These are phyloP conservation scores for Anguilla anguilla DNA, from an alignment of 2,797 vertebrate species.

Conservation along the genomic window DNA sequence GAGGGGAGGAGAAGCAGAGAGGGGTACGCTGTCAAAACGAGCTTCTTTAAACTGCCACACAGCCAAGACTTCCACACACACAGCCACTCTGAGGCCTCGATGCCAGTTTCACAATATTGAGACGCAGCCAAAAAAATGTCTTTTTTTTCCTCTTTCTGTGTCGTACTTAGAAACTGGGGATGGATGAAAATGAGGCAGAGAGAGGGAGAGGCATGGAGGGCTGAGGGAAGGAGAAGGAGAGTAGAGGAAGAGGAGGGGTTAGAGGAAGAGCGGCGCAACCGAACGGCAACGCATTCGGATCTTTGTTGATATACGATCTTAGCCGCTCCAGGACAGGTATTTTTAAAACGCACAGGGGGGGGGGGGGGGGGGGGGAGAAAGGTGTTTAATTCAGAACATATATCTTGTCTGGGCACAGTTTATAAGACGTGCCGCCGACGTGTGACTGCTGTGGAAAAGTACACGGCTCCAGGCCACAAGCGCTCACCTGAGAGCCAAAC, in stretches of 20 bases:
- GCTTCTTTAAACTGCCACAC: neutral
- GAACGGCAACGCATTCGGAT: neutral
- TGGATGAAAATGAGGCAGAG: neutral
- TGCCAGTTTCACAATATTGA: neutral
- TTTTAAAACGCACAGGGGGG: neutral
- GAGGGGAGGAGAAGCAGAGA: neutral
- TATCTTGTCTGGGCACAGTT: neutral
- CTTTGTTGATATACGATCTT: neutral
- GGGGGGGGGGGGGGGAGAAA: neutral
- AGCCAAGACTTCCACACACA: neutral
- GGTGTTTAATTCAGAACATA: neutral
- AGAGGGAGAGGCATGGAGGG: neutral
- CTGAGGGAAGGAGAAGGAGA: neutral
- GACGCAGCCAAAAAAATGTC: neutral
- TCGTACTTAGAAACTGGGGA: neutral
- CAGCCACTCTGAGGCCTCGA: neutral
- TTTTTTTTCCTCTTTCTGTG: neutral
- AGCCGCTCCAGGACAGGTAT: neutral
- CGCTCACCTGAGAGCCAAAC: neutral
- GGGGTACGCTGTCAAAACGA: neutral
- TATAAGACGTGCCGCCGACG: neutral
- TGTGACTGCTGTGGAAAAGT: constrained; percentile 16
- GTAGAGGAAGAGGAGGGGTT: neutral
- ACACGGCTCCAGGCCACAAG: neutral
- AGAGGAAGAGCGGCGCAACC: neutral